Base-by-base conservation (phyloP, 2,797 vertebrate genomes). In the Propithecus deckenii region DNA sequence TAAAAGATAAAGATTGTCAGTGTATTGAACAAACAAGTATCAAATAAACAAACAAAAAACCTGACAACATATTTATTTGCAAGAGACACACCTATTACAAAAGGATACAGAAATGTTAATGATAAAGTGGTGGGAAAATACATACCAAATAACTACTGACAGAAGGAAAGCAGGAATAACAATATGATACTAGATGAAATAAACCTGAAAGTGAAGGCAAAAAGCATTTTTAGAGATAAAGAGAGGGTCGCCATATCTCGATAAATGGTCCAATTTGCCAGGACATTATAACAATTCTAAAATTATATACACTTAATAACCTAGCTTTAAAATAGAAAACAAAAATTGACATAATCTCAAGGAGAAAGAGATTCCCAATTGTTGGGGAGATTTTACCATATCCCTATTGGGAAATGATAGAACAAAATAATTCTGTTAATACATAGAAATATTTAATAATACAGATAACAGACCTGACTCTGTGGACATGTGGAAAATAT, bases 251-350 rank as follows among this genome's bases (percentile, higher is more conserved):
- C 25, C 89, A 2, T 85, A 67, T 87, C 67, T 88, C 94, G 75
- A 89, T 75, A 91, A 85, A 80, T 91, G 11, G 67, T 85, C 86
- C 61, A 91, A 2, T 84, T 91, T 95, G 52, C 81, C 61, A 81
- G 50, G 57, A 91, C 94, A 71, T 23, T 92, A 4, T 95, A 94
- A 96, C 75, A 72, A 28, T 91, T 88, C 61, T 71, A 90, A 97
- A 96, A 91, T 81, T 57, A 81, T 57, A 86, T 80, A 67, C 3
- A 86, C 17, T 46, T 86, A 75, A 86, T 87, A 96, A 86, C 7
- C 30, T 75, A 92, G 46, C 30, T 96, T 96, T 69, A 95, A 95
- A 95, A 84, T 91, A 52, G 61, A 85, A 86, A 89, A 43, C 22
- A 86, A 93, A 86, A 94, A 55, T 89, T 95, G 30, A 35, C 59